Evolutionary conservation across 2,113 vertebrate genomes (phyloP).

Genomic region (Misgurnus mizolepis): DNA sequence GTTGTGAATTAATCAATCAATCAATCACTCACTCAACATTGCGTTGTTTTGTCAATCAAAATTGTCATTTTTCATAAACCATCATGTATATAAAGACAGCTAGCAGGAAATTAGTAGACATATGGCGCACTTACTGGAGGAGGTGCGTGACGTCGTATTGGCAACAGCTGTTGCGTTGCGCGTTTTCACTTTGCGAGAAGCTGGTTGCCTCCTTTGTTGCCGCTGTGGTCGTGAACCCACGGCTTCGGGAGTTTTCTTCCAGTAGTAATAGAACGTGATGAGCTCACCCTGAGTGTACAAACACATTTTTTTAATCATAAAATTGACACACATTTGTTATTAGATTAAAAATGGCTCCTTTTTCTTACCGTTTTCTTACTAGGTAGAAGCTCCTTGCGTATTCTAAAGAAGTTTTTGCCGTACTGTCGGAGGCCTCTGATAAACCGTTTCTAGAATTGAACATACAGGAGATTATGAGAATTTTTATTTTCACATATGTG

Average conservation of each 20-base stretch:
- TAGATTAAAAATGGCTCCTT: neutral
- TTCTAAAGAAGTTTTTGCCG: conserved; percentile 99
- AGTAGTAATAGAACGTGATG: conserved; percentile 99
- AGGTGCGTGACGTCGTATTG: conserved; percentile 87
- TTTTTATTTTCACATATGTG: neutral
- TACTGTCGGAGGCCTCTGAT: conserved; percentile 96
- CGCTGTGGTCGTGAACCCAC: conserved; percentile 93
- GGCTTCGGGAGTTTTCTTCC: conserved; percentile 98
- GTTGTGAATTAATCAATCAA: too few relatives aligned
- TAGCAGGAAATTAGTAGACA: neutral
- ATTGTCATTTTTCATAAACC: neutral
- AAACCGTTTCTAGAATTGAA: conserved; percentile 86
- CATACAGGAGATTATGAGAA: neutral
- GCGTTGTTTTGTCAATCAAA: too few relatives aligned
- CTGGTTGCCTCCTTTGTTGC: conserved; percentile 91
- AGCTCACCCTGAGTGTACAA: conserved; percentile 85
- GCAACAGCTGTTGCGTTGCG: conserved; percentile 87
- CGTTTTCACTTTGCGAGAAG: conserved; percentile 96
- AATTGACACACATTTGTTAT: neutral
- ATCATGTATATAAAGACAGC: neutral
- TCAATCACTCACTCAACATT: too few relatives aligned
- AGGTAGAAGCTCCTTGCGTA: conserved; percentile 91
- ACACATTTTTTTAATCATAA: neutral
- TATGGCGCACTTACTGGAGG: conserved; percentile 78
- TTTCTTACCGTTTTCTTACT: conserved; percentile 87